A percentile compares a stretch with the other conserved stretches of the same genome.
Evolutionary conservation across 2,113 vertebrate genomes (phyloP).

Genomic region (Pholis gunnellus): DNA sequence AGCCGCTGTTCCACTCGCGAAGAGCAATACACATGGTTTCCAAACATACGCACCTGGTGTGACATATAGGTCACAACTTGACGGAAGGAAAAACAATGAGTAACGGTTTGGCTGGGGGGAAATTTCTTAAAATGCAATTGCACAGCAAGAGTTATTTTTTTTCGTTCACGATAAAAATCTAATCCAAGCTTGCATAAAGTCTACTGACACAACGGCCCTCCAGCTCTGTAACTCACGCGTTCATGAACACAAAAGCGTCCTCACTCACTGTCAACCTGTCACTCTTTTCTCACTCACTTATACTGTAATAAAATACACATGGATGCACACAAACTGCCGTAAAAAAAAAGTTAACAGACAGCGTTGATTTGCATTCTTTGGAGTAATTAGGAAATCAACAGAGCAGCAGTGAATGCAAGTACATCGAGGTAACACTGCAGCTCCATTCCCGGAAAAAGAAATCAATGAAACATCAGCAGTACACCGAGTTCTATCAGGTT

Average conservation of each 20-base stretch:
- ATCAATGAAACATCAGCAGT: slow-evolving; percentile 28
- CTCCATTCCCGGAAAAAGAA: neutral
- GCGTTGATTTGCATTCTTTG: neutral
- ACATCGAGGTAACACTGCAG: neutral
- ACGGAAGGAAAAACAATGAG: slow-evolving; percentile 1
- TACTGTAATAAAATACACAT: neutral
- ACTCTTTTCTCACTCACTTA: neutral
- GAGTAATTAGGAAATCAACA: slow-evolving; percentile 6
- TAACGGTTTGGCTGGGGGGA: neutral
- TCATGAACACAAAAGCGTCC: neutral
- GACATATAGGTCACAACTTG: neutral
- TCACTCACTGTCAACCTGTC: neutral
- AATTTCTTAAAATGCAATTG: slow-evolving; percentile 3
- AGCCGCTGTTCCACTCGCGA: slow-evolving; percentile 15
- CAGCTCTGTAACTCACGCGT: neutral
- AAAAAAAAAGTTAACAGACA: neutral
- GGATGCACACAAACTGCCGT: neutral
- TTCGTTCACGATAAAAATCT: neutral
- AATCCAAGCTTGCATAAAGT: neutral
- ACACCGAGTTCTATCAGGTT: neutral
- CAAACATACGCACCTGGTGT: neutral
- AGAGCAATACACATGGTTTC: slow-evolving; percentile 16
- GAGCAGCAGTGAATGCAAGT: neutral
- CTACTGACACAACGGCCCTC: neutral
- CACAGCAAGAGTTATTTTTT: neutral